Evolutionary conservation across 2,888 invertebrate species (phyloP), one percentile per base, ranked within the genome.

Genomic region (Barypeithes pellucidus): DNA sequence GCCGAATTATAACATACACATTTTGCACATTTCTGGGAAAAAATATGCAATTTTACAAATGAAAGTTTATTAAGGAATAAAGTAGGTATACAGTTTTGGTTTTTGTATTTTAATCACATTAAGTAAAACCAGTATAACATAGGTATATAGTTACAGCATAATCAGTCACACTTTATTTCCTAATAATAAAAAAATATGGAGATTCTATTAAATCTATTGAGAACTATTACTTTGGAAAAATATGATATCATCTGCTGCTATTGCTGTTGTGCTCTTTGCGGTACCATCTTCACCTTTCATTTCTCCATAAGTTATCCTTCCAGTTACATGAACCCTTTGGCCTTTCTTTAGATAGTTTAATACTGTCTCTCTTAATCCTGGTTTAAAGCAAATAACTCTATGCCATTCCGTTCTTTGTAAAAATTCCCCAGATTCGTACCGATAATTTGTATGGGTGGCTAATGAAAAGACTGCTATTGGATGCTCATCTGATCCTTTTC

Each of bases 341-440:
- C 97, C 97, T 87, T 96, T 97, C 81, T 91, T 94, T 69, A 97
- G 84, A 83, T 91, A 95, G 81, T 91, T 92, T 82, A 93, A 91
- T 0, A 95, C 93, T 0, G 90, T 89, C 29, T 96, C 95, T 43
- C 96, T 88, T 1, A 98, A 88, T 67, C 90, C 89, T 2, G 95
- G 95, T 82, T 92, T 95, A 84, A 97, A 97, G 8, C 97, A 92
- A 12, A 76, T 63, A 12, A 76, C 47, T 54, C 76, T 50, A 43
- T 76, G 97, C 97, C 97, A 97, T 79, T 97, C 96, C 8, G 96
- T 96, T 80, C 94, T 91, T 83, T 96, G 95, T 63, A 93, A 87
- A 82, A 93, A 89, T 79, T 95, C 95, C 4, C 95, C 96, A 83
- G 89, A 87, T 80, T 92, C 92, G 86, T 93, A 92, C 61, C 92